Conservation (phyloP, 2,888 invertebrate species). For the Notodonta ziczac region DNA sequence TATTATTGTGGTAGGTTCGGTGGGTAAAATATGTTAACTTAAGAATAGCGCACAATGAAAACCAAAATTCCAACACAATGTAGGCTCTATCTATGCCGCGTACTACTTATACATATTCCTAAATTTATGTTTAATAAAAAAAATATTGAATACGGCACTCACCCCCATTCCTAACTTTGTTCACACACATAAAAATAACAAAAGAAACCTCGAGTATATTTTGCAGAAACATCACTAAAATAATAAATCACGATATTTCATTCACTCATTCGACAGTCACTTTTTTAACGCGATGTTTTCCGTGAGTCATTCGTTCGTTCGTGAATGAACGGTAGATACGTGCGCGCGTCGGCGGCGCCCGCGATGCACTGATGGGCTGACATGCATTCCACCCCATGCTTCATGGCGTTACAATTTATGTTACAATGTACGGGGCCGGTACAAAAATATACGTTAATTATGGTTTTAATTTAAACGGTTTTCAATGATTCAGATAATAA, state of each 20-base stretch:
- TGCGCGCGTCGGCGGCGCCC: slow-evolving; percentile 45
- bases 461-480: slow-evolving; percentile 1
- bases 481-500: neutral
- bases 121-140: neutral
- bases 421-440: slow-evolving; percentile 14
- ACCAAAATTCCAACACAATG: too few relatives aligned
- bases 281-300: slow-evolving; percentile 30
- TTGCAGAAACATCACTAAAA: slow-evolving; percentile 68
- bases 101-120: too few relatives aligned
- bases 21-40: too few relatives aligned
- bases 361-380: slow-evolving; percentile 52
- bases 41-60: too few relatives aligned
- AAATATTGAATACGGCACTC: slow-evolving; percentile 19
- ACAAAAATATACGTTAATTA: slow-evolving; percentile 35
- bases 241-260: slow-evolving; percentile 23
- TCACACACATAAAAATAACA: slow-evolving; percentile 54
- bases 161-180: slow-evolving; percentile 72
- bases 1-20: too few relatives aligned
- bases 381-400: slow-evolving; percentile 34
- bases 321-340: slow-evolving; percentile 37
- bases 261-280: slow-evolving; percentile 19
- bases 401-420: slow-evolving; percentile 13
- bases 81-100: too few relatives aligned
- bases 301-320: slow-evolving; percentile 13
- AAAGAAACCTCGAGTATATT: slow-evolving; percentile 57